Base-by-base conservation (phyloP, 2,888 invertebrate genomes). In the Leucania comma region DNA sequence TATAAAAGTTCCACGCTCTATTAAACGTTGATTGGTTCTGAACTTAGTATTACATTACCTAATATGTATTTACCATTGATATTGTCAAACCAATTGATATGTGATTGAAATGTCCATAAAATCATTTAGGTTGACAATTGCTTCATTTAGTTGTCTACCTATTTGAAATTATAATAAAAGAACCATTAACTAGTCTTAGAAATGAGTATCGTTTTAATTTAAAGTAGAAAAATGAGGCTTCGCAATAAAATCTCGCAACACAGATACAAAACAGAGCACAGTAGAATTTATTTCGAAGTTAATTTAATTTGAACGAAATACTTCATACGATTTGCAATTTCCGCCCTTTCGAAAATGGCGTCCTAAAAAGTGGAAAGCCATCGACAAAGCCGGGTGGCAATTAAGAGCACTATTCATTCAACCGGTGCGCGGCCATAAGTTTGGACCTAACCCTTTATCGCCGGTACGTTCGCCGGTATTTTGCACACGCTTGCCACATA, bases 361-460 rank as follows among this genome's bases (percentile, higher is more conserved):
- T 61, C 78, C 80, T 83, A 83, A 88, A 88, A 86, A 86, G 79
- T 85, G 82, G 80, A 83, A 76, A 78, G 77, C 83, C 75, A 86
- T 83, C 70, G 77, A 84, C 81, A 83, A 87, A 85, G 82, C 86
- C 79, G 75, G 78, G 67, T 79, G 76, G 87, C 85, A 88, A 88
- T 88, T 88, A 87, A 89, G 82, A 81, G 82, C 77, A 79, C 83
- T 80, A 82, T 84, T 85, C 84, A 86, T 86, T 84, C 86, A 82
- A 76, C 78, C 86, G 75, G 84, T 78, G 80, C 82, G 70, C 82
- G 73, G 59, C 84, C 84, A 82, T 86, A 81, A 82, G 83, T 86
- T 85, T 75, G 66, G 32, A 69, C 73, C 84, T 82, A 86, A 77
- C 86, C 84, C 76, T 85, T 85, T 86, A 85, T 80, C 73, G 78